phyloP scores from a whole-genome alignment of 1,140 invertebrate genomes.

The Ctenoplectra terminalis region DNA sequence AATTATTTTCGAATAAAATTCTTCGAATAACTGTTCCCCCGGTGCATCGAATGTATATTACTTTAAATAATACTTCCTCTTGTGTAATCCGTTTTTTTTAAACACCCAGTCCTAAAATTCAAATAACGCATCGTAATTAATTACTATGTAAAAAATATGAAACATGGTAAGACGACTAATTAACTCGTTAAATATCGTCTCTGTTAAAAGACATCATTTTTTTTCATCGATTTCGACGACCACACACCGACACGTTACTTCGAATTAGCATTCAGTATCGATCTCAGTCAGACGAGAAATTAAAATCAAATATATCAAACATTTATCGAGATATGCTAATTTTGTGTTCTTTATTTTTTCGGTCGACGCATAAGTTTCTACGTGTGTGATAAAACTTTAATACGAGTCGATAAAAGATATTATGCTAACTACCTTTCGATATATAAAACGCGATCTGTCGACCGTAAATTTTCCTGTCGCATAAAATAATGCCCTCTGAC shows the following conservation, averaged over 20 bases:
- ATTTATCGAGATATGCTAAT: constrained; percentile 41
- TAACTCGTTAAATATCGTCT: neutral
- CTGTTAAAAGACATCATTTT: neutral
- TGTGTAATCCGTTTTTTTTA: neutral
- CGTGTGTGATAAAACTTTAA: neutral
- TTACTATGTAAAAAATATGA: too few relatives aligned
- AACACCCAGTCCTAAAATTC: neutral
- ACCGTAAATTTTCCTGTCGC: neutral
- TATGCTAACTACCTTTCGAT: neutral
- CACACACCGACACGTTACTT: neutral
- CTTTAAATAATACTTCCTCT: neutral
- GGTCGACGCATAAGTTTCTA: neutral
- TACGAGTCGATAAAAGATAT: neutral
- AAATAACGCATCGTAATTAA: neutral
- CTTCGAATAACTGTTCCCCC: too few relatives aligned
- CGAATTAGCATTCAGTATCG: neutral
- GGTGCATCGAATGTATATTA: neutral
- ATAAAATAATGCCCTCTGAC: neutral
- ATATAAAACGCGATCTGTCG: neutral
- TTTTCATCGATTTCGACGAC: neutral
- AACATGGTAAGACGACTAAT: neutral
- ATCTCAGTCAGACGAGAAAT: neutral
- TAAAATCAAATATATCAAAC: constrained; percentile 35
- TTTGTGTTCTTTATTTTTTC: neutral
- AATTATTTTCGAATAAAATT: constrained; percentile 19